Base-by-base conservation (phyloP, 2,113 vertebrate genomes). In the Lampris incognitus region DNA sequence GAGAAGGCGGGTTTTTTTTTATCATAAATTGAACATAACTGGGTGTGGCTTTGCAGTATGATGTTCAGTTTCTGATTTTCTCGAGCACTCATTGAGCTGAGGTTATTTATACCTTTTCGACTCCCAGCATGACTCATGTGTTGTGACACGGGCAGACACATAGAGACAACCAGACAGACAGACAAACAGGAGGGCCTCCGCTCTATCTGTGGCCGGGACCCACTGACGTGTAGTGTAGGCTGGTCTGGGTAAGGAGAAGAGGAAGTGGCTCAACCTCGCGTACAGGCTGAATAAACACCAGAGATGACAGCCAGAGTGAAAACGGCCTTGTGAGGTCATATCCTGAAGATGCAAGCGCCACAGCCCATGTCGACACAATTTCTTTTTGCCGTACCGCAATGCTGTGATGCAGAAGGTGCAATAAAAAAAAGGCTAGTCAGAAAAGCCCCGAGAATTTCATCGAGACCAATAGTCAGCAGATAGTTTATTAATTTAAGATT, bases 231-330 rank as follows among this genome's bases (percentile, higher is more conserved):
- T 84, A 70, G 37, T 52, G 2, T 56, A 59, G 75, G 61, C 75
- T 62, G 81, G 83, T 76, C 73, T 39, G 74, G 82, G 83, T 72
- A 72, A 73, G 61, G 80, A 64, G 79, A 89, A 78, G 86, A 90
- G 88, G 92, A 91, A 91, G 88, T 91, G 88, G 85, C 66, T 86
- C 85, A 64, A 67, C 77, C 72, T 83, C 10, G 1, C 66, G 61
- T 58, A 38, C 76, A 69, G 71, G 63, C 86, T 88, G 86, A 84
- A 85, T 85, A 87, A 93, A 89, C 79, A 71, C 49, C 51, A 56
- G 75, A 58, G 61, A 83, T 78, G 84, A 82, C 72, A 82, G 81
- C 81, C 74, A 68, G 71, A 79, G 72, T 68, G 78, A 85, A 39
- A 78, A 65, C 8, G 5, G 49, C 55, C 8, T 63, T 59, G 62